Conservation (phyloP, 2,113 vertebrate genomes). For the Oryzias melastigma region DNA sequence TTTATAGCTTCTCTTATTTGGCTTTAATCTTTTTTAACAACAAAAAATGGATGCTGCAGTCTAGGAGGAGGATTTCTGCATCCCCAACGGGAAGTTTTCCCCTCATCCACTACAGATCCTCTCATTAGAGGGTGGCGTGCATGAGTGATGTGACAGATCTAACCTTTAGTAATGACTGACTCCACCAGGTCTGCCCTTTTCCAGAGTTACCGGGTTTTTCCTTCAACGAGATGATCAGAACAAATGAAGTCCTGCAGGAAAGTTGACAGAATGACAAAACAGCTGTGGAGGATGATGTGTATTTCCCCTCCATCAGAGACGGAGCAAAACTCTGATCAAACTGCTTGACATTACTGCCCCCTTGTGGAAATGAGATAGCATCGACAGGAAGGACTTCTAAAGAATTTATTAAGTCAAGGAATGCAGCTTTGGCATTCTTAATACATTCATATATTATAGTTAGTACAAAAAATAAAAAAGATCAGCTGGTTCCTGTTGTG, state of each 20-base stretch:
- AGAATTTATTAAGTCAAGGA: conserved; percentile 11
- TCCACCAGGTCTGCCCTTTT: conserved; percentile 52
- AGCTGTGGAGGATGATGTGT: background rate
- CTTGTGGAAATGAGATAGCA: conserved; percentile 35
- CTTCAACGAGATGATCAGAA: conserved; percentile 13
- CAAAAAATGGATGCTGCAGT: background rate
- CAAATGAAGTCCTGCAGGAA: conserved; percentile 19
- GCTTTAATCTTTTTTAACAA: background rate
- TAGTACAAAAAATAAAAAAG: no score
- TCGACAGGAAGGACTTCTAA: conserved; percentile 8
- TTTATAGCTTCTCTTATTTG: background rate
- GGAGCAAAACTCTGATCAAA: background rate
- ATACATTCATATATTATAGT: no score
- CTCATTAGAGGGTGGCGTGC: conserved; percentile 25
- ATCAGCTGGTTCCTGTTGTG: no score
- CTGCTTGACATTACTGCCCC: conserved; percentile 48
- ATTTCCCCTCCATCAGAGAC: background rate
- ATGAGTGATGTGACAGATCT: conserved; percentile 19
- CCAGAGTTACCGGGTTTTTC: background rate
- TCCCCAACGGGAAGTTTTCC: conserved; percentile 3
- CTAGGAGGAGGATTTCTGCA: background rate
- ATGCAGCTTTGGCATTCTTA: no score
- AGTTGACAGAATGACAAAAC: conserved; percentile 13
- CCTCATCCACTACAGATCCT: conserved; percentile 3
- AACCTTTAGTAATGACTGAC: conserved; percentile 57